Evolutionary conservation across 2,888 invertebrate genomes (phyloP).

Genomic region (Micoletzkya japonica): DNA sequence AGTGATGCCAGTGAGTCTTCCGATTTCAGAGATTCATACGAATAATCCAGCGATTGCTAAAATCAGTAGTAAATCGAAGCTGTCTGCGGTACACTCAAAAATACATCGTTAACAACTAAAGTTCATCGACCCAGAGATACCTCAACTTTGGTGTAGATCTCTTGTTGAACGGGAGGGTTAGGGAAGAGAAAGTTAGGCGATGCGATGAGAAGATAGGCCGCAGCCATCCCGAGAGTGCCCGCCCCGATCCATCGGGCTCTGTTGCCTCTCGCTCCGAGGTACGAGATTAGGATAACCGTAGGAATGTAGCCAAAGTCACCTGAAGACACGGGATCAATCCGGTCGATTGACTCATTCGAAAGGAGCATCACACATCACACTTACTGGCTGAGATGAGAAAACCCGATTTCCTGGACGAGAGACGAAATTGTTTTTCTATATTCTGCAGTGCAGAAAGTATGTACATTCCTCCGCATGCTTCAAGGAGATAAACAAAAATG

Average conservation of each 20-base stretch:
- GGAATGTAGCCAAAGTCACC: slow-evolving; percentile 63
- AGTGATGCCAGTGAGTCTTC: no score
- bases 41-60: no score
- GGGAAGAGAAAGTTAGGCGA: slow-evolving; percentile 61
- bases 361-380: slow-evolving; percentile 19
- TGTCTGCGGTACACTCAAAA: no score
- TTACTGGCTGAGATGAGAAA: slow-evolving; percentile 60
- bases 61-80: no score
- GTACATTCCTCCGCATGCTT: slow-evolving; percentile 46
- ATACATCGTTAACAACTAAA: no score
- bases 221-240: slow-evolving; percentile 60
- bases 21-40: no score
- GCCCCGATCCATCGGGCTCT: slow-evolving; percentile 31
- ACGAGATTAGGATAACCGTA: slow-evolving; percentile 60
- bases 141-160: not conserved
- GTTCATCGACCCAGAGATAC: no score
- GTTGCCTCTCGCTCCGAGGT: slow-evolving; percentile 60
- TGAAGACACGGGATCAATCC: slow-evolving; percentile 30
- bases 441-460: slow-evolving; percentile 61
- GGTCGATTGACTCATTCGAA: not conserved
- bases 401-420: slow-evolving; percentile 59
- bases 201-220: slow-evolving; percentile 57
- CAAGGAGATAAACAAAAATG: no score
- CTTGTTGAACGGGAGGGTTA: slow-evolving; percentile 7
- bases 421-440: slow-evolving; percentile 62